Conservation (phyloP, 2,888 invertebrate genomes). For the Heliconius hortense region DNA sequence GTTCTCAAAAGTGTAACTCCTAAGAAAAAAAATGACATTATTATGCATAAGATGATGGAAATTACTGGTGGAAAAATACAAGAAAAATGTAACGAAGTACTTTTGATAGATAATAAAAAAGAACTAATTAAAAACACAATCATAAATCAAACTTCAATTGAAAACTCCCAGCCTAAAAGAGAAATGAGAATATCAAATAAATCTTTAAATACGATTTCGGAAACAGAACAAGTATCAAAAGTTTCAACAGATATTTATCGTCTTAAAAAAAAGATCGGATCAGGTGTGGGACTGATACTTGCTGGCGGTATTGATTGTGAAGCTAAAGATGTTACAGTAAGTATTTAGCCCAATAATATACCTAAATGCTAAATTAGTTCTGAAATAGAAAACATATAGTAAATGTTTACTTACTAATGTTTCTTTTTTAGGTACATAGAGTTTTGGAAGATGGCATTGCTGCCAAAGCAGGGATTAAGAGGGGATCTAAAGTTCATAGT, state of each 20-base stretch:
- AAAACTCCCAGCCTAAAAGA: not conserved
- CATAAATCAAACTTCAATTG: conserved; percentile 17
- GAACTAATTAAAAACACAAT: conserved; percentile 18
- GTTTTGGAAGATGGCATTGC: conserved; percentile 93
- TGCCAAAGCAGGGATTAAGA: conserved; percentile 92
- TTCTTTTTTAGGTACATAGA: conserved; percentile 87
- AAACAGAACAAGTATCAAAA: conserved; percentile 43
- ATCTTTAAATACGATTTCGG: conserved; percentile 27
- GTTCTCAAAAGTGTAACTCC: conserved; percentile 47
- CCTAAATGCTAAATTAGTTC: too few relatives aligned
- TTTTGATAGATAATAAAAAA: conserved; percentile 29
- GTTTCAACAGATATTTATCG: conserved; percentile 60
- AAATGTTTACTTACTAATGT: not conserved
- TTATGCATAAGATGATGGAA: conserved; percentile 41
- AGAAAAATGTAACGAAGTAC: conserved; percentile 35
- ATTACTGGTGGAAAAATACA: conserved; percentile 27
- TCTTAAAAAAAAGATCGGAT: conserved; percentile 67
- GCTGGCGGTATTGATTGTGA: conserved; percentile 96
- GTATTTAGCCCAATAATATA: conserved; percentile 50
- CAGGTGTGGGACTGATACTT: conserved; percentile 92
- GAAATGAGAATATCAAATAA: conserved; percentile 21
- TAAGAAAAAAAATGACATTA: conserved; percentile 50
- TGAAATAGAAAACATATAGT: too few relatives aligned
- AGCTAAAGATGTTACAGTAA: conserved; percentile 94
- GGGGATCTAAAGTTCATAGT: conserved; percentile 93